Evolutionary conservation across 92 coral and sea anemone genomes (phyloP), one percentile per base, ranked within the genome.

Genomic region (Chrysogorgia sp.): DNA sequence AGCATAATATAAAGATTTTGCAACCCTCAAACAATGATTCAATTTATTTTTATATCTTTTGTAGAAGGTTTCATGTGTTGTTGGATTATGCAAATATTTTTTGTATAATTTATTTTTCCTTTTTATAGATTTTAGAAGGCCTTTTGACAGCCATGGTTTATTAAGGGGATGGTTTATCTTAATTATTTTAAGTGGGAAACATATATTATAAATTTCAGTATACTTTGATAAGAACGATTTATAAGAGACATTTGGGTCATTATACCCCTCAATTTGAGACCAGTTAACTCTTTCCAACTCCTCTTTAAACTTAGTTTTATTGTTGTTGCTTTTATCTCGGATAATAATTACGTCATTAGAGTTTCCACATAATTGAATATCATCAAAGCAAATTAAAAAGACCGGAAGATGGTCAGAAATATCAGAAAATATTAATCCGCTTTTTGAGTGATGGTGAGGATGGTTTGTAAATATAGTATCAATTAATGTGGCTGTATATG

Each of bases 61-160:
- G 12, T 37, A 37, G 43, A 37, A 37, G 5, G 12, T 37, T 37
- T 37, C 43, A 37, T 37, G 43, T 24, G 7, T 40, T 63, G 34
- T 63, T 63, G 34, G 23, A 24, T 33, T 58, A 5, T 37, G 30
- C 10, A 71, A 48, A 53, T 17, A 71, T 62, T 13, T 50, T 66
- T 80, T 82, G 40, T 86, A 82, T 20, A 77, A 58, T 55, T 56
- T 76, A 68, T 63, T 68, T 64, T 76, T 77, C 37, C 56, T 76
- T 66, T 56, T 83, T 17, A 70, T 71, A 7, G 82, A 83, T 78
- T 58, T 83, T 1, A 77, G 53, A 13, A 86, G 83, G 15, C 86
- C 87, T 8, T 77, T 60, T 2, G 90, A 10, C 59, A 82, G 56
- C 90, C 90, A 86, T 1, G 90, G 90, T 64, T 82, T 86, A 13